Conservation (phyloP, 2,888 invertebrate species). For the Sesamia inferens region DNA sequence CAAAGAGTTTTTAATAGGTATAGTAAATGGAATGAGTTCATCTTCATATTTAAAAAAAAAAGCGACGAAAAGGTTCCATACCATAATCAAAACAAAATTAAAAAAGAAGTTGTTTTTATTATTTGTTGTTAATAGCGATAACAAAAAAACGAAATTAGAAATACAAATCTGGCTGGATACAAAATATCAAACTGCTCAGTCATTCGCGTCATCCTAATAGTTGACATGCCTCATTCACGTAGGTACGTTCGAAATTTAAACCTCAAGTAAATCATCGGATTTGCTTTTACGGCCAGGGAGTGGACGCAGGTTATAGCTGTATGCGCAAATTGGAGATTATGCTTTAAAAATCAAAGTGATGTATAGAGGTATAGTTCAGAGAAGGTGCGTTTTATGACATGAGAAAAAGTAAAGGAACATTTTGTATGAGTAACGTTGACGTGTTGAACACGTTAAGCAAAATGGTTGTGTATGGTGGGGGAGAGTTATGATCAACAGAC, state of each 20-base stretch:
- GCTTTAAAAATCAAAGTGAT: slow-evolving; percentile 55
- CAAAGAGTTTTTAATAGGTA: too few species aligned
- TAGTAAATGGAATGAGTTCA: not conserved
- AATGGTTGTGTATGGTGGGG: slow-evolving; percentile 7
- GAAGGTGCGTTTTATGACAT: slow-evolving; percentile 59
- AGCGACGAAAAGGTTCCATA: too few species aligned
- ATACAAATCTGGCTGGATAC: slow-evolving; percentile 7
- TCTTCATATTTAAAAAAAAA: not conserved
- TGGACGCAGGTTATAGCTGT: slow-evolving; percentile 53
- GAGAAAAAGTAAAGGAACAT: slow-evolving; percentile 51
- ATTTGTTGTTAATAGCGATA: too few species aligned
- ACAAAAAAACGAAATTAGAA: not conserved
- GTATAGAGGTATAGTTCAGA: slow-evolving; percentile 54
- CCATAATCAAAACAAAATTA: too few species aligned
- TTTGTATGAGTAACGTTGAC: slow-evolving; percentile 44
- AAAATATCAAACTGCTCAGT: slow-evolving; percentile 2
- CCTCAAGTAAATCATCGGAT: slow-evolving; percentile 66
- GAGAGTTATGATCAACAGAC: not conserved
- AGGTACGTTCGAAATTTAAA: slow-evolving; percentile 12
- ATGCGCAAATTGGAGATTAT: slow-evolving; percentile 54
- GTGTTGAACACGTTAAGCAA: slow-evolving; percentile 25
- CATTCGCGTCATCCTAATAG: slow-evolving; percentile 1
- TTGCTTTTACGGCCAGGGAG: slow-evolving; percentile 71
- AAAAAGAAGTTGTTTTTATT: too few species aligned
- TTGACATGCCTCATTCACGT: slow-evolving; percentile 11